These are phyloP conservation scores for Rhagonycha lutea DNA, from an alignment of 2,888 invertebrate genomes.

Conservation along the genomic window DNA sequence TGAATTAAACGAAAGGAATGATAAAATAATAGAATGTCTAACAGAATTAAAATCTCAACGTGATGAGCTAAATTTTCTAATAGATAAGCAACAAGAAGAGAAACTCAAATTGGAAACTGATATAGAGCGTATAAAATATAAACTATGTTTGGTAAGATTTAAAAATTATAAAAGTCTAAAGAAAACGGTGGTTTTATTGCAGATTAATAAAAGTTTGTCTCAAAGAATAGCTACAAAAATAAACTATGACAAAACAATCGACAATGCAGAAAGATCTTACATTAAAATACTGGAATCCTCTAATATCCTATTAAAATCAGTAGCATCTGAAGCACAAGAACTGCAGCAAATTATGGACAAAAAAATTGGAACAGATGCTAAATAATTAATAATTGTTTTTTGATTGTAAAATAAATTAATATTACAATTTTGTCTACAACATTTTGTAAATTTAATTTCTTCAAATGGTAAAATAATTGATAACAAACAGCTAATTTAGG, in stretches of 20 bases:
- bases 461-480: not conserved
- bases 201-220: not conserved
- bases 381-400: not conserved
- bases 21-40: constrained; percentile 44
- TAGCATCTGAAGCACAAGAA: not conserved
- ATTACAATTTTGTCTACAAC: no score
- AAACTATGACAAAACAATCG: not conserved
- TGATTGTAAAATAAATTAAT: no score
- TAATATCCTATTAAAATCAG: not conserved
- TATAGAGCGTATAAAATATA: constrained; percentile 48
- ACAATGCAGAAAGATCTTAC: not conserved
- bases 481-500: not conserved
- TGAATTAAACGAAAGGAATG: constrained; percentile 41
- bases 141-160: constrained; percentile 43
- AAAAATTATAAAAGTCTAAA: not conserved
- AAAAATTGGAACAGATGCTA: not conserved
- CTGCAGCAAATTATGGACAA: not conserved
- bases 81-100: constrained; percentile 47
- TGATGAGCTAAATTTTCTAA: constrained; percentile 42
- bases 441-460: no score
- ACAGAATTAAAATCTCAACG: constrained; percentile 41
- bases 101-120: constrained; percentile 42
- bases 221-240: not conserved
- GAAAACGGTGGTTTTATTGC: not conserved
- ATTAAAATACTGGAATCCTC: not conserved